Evolutionary conservation across 2,888 invertebrate genomes (phyloP).

Genomic region (Psylliodes chrysocephalus): DNA sequence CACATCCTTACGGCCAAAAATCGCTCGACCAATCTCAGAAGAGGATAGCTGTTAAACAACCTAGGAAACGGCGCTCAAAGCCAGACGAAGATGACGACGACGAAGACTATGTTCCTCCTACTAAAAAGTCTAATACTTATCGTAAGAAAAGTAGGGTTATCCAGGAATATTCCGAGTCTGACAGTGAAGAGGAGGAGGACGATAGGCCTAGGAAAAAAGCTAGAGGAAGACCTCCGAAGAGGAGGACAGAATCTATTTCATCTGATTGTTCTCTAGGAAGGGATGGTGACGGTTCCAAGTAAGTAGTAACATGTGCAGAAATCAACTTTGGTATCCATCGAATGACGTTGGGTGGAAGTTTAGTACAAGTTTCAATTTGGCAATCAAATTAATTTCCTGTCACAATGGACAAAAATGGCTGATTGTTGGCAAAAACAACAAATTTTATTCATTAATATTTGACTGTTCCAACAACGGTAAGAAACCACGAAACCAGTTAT

Average conservation of each 20-base stretch:
- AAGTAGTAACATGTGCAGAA: too few species aligned
- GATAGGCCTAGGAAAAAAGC: conserved; percentile 35
- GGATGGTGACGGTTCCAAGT: conserved; percentile 54
- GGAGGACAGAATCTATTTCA: conserved; percentile 63
- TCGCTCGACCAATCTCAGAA: conserved; percentile 7
- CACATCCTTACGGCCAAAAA: not conserved
- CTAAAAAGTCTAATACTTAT: conserved; percentile 37
- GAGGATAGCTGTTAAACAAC: conserved; percentile 27
- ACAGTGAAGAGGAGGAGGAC: conserved; percentile 44
- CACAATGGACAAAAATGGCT: too few species aligned
- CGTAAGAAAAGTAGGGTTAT: conserved; percentile 15
- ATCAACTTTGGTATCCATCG: too few species aligned
- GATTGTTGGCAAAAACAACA: too few species aligned
- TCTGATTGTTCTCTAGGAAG: conserved; percentile 62
- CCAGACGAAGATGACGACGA: conserved; percentile 53
- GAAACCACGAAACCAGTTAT: too few species aligned
- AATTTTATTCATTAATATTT: too few species aligned
- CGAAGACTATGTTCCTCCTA: conserved; percentile 58
- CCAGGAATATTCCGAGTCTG: conserved; percentile 42
- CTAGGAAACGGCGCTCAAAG: conserved; percentile 41
- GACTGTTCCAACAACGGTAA: too few species aligned
- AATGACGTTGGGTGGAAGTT: too few species aligned
- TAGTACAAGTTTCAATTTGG: too few species aligned
- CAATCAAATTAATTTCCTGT: too few species aligned
- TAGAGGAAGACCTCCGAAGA: conserved; percentile 68